Conservation (phyloP, 2,888 invertebrate genomes). For the Idaea dimidiata region DNA sequence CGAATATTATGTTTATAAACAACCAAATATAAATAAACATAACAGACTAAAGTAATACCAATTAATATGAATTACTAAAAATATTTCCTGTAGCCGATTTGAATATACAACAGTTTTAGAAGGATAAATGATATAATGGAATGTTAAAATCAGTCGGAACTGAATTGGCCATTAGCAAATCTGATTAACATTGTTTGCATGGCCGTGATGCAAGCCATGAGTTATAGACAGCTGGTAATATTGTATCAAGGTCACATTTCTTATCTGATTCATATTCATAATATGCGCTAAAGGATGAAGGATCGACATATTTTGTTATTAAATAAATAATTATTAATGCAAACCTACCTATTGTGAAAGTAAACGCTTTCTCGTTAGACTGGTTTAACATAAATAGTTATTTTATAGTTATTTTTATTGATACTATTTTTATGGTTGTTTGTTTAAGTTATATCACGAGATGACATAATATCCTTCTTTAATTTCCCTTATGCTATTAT, state of each 20-base stretch:
- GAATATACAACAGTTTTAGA: constrained; percentile 26
- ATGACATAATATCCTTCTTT: not conserved
- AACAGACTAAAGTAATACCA: not conserved
- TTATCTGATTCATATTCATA: constrained; percentile 21
- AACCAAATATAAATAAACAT: not conserved
- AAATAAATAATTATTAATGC: not conserved
- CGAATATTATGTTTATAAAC: constrained; percentile 5
- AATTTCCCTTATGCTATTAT: not conserved
- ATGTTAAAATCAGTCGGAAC: constrained; percentile 44
- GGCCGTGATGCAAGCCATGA: constrained; percentile 42
- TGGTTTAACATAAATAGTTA: not conserved
- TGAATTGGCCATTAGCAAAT: constrained; percentile 49
- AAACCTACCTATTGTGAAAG: not conserved
- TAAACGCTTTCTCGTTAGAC: constrained; percentile 1
- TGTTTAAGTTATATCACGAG: not conserved
- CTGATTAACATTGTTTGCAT: constrained; percentile 63
- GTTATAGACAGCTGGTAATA: constrained; percentile 40
- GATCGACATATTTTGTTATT: not conserved
- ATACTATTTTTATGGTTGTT: not conserved
- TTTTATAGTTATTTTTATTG: not conserved
- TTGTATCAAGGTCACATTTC: constrained; percentile 41
- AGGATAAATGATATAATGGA: constrained; percentile 34
- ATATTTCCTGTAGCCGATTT: constrained; percentile 2
- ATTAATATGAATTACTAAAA: not conserved
- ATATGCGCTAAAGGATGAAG: constrained; percentile 2